Conservation (phyloP, 2,888 invertebrate genomes). For the Cataglyphis altisquamis region DNA sequence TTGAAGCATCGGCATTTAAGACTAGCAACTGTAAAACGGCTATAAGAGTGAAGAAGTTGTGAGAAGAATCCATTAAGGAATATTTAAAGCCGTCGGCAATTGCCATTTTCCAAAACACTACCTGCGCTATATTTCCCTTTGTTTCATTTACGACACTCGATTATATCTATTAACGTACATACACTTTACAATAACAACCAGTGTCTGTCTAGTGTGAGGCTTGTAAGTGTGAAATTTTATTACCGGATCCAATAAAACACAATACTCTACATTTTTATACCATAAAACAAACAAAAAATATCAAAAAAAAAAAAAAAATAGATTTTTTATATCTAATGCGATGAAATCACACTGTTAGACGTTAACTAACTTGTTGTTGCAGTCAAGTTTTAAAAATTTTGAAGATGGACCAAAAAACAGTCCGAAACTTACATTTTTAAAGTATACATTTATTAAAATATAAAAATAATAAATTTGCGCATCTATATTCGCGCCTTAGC, state of each 20-base stretch:
- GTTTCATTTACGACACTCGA: slow-evolving; percentile 56
- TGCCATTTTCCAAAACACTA: slow-evolving; percentile 58
- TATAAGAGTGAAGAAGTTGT: slow-evolving; percentile 70
- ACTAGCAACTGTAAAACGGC: slow-evolving; percentile 71
- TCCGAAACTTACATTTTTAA: no score
- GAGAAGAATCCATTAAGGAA: slow-evolving; percentile 81
- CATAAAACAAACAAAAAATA: slow-evolving; percentile 32
- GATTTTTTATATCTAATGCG: slow-evolving; percentile 7
- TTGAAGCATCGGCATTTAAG: slow-evolving; percentile 66
- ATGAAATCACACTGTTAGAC: neutral
- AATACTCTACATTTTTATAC: neutral
- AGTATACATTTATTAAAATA: no score
- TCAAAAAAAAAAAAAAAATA: no score
- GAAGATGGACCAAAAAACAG: no score
- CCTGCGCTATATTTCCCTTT: slow-evolving; percentile 33
- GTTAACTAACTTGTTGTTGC: no score
- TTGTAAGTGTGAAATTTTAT: slow-evolving; percentile 42
- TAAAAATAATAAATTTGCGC: no score
- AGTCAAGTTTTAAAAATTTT: no score
- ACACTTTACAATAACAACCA: neutral
- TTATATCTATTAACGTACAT: neutral
- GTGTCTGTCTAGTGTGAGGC: neutral
- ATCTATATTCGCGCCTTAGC: no score
- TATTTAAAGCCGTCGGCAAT: slow-evolving; percentile 76
- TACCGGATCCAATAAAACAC: slow-evolving; percentile 11